Evolutionary conservation across 2,888 invertebrate genomes (phyloP), one percentile per base, ranked within the genome.

Genomic region (Calephelis perditalis): DNA sequence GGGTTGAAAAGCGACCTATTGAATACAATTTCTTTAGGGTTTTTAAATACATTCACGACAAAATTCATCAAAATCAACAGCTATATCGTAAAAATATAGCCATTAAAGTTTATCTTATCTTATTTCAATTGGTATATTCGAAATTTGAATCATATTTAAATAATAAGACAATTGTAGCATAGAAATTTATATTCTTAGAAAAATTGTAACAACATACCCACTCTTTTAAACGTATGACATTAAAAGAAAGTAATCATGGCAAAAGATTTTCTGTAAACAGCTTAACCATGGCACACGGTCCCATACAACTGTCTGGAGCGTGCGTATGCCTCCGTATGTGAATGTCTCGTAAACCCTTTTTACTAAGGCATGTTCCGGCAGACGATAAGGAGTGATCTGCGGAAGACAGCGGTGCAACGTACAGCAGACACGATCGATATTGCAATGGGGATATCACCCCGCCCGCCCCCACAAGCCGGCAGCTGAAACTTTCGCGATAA

Each of bases 401-500:
- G 82, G 83, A 89, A 89, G 89, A 89, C 89, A 88, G 85, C 83
- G 81, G 70, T 82, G 86, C 87, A 86, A 77, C 79, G 81, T 82
- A 83, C 84, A 84, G 82, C 80, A 88, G 88, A 88, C 89, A 76
- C 81, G 87, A 88, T 90, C 89, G 89, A 89, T 89, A 88, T 71
- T 84, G 86, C 86, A 87, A 76, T 77, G 81, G 79, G 80, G 67
- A 67, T 65, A 67, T 63, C 68, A 68, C 64, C 63, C 69, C 68
- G 65, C 68, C 66, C 66, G 66, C 65, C 43, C 62, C 63, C 63
- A 63, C 68, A 63, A 62, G 72, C 72, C 69, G 69, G 44, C 73
- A 82, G 82, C 87, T 86, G 88, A 86, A 90, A 90, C 81, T 90
- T 90, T 88, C 81, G 84, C 86, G 88, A 88, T 88, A 89, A 89